These are phyloP conservation scores for Euplexia lucipara DNA, from an alignment of 2,888 invertebrate genomes.

Conservation along the genomic window DNA sequence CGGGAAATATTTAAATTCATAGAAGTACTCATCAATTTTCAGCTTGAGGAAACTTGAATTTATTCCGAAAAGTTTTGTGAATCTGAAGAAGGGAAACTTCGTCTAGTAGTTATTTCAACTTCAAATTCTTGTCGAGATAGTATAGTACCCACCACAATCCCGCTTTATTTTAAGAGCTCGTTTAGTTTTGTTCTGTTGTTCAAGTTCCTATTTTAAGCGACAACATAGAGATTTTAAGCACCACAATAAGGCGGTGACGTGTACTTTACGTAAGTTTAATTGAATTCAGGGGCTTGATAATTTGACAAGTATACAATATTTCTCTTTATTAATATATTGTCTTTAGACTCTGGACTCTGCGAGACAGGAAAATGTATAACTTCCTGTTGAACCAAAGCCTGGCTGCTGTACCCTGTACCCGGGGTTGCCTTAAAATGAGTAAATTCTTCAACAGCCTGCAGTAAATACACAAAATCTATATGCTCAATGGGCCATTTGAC, in stretches of 20 bases:
- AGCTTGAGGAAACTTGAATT: slow-evolving; percentile 77
- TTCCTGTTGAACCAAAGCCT: no score
- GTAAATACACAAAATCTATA: no score
- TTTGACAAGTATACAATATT: neutral
- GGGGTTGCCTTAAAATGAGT: no score
- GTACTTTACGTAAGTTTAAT: slow-evolving; percentile 8
- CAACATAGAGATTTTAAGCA: slow-evolving; percentile 61
- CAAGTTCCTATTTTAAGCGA: slow-evolving; percentile 62
- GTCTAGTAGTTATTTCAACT: slow-evolving; percentile 79
- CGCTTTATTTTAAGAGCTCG: slow-evolving; percentile 74
- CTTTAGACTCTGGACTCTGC: no score
- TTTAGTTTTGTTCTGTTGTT: slow-evolving; percentile 71
- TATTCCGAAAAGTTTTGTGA: slow-evolving; percentile 76
- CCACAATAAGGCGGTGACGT: slow-evolving; percentile 13
- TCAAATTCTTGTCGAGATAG: slow-evolving; percentile 71
- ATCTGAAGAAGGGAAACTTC: slow-evolving; percentile 76
- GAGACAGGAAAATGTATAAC: no score
- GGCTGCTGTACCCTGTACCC: no score
- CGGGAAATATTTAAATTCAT: slow-evolving; percentile 66
- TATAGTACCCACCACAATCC: slow-evolving; percentile 49
- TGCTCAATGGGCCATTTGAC: no score
- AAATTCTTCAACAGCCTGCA: no score
- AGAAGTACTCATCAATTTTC: slow-evolving; percentile 78
- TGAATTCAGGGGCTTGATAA: neutral
- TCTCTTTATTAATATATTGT: no score